Conservation (phyloP, 2,113 vertebrate genomes). For the Lycaon pictus region DNA sequence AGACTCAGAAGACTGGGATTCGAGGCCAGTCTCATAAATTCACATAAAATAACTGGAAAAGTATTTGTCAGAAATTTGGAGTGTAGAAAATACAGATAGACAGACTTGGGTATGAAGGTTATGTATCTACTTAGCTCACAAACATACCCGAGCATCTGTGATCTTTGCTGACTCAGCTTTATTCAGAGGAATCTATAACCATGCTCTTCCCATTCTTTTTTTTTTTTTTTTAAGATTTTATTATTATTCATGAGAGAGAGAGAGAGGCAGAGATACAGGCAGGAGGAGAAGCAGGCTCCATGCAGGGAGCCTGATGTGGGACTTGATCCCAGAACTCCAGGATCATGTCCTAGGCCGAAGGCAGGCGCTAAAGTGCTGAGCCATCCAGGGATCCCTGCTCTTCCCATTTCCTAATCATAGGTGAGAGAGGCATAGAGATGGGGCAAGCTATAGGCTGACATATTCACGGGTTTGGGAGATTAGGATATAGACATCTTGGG, state of each 20-base stretch:
- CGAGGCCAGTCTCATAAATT: not conserved
- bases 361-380: too few relatives aligned
- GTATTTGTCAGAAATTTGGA: not conserved
- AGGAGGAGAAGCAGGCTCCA: too few relatives aligned
- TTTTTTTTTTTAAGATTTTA: too few relatives aligned
- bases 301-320: too few relatives aligned
- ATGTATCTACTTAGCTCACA: not conserved
- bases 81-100: not conserved
- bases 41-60: not conserved
- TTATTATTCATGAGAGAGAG: too few relatives aligned
- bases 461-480: not conserved
- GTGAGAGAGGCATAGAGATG: not conserved
- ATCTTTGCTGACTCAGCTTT: not conserved
- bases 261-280: too few relatives aligned
- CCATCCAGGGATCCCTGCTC: not conserved
- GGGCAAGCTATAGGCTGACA: not conserved
- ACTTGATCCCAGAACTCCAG: too few relatives aligned
- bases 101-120: not conserved
- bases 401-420: not conserved
- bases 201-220: not conserved
- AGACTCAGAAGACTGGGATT: not conserved
- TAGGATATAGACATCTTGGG: not conserved
- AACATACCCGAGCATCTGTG: not conserved
- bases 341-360: too few relatives aligned
- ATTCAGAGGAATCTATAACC: not conserved